A percentile compares a stretch with the other conserved stretches of the same genome.
phyloP scores from a whole-genome alignment of 2,113 vertebrate genomes.

The Pollachius pollachius region DNA sequence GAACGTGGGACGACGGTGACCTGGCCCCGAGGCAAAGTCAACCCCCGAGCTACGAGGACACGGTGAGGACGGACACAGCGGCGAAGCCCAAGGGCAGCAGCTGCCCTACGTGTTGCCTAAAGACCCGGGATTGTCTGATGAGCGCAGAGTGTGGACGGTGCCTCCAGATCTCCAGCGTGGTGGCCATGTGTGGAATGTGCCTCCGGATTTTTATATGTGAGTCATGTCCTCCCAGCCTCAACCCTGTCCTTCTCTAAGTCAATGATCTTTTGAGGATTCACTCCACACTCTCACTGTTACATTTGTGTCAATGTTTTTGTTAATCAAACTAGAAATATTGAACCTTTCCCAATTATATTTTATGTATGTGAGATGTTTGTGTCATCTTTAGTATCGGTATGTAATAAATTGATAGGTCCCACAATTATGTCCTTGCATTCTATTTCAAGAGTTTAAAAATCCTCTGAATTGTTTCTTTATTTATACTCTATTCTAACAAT shows the following conservation, averaged over 20 bases:
- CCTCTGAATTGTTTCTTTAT: not conserved
- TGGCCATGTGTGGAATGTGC: constrained; percentile 70
- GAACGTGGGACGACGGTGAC: constrained; percentile 44
- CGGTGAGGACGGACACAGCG: constrained; percentile 39
- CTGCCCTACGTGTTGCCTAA: constrained; percentile 66
- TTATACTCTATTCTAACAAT: not conserved
- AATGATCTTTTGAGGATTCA: not conserved
- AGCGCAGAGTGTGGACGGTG: constrained; percentile 68
- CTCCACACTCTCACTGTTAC: not conserved
- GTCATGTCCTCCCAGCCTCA: constrained; percentile 25
- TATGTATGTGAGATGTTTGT: not conserved
- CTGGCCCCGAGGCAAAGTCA: not conserved
- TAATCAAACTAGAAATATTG: not conserved
- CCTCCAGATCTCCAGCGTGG: constrained; percentile 64
- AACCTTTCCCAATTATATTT: not conserved
- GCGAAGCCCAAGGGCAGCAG: not conserved
- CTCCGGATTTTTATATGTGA: constrained; percentile 67
- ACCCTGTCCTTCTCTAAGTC: too few species aligned
- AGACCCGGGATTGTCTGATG: constrained; percentile 68
- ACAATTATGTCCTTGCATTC: not conserved
- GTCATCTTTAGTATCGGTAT: not conserved
- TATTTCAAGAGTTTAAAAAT: not conserved
- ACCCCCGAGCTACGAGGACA: not conserved
- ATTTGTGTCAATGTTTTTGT: not conserved
- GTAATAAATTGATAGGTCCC: not conserved